Evolutionary conservation across 2,113 vertebrate genomes (phyloP).

Genomic region (Mustelus asterias): DNA sequence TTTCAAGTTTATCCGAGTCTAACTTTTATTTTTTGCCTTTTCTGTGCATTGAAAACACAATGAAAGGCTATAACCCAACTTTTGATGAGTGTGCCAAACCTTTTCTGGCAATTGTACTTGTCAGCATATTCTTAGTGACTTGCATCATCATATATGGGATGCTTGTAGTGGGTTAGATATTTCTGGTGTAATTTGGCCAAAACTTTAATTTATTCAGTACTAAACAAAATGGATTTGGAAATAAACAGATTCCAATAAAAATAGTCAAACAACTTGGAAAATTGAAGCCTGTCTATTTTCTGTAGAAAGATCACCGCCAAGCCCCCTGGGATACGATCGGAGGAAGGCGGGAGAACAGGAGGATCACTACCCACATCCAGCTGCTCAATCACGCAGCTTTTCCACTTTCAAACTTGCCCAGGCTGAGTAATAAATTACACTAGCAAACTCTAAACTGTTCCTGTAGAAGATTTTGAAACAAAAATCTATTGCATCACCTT

Average conservation of each 20-base stretch:
- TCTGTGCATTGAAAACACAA: background rate
- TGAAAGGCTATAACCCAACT: background rate
- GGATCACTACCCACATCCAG: too few species aligned
- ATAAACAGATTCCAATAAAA: background rate
- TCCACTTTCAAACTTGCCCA: background rate
- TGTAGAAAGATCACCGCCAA: background rate
- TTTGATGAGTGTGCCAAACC: background rate
- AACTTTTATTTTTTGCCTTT: background rate
- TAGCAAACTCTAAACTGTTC: background rate
- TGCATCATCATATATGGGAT: background rate
- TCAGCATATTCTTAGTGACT: background rate
- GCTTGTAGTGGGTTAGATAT: background rate
- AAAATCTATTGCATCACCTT: background rate
- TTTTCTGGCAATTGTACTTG: background rate
- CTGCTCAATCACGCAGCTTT: too few species aligned
- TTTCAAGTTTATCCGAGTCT: background rate
- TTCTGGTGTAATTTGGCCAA: background rate
- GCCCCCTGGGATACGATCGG: too few species aligned
- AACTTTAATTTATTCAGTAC: background rate
- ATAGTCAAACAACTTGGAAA: background rate
- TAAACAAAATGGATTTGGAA: background rate
- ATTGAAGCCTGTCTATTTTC: background rate
- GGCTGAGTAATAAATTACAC: background rate
- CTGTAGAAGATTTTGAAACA: background rate
- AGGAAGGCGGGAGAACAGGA: too few species aligned